Evolutionary conservation across 2,797 vertebrate species (phyloP), one percentile per base, ranked within the genome.

Genomic region (Cacajao melanocephalus): DNA sequence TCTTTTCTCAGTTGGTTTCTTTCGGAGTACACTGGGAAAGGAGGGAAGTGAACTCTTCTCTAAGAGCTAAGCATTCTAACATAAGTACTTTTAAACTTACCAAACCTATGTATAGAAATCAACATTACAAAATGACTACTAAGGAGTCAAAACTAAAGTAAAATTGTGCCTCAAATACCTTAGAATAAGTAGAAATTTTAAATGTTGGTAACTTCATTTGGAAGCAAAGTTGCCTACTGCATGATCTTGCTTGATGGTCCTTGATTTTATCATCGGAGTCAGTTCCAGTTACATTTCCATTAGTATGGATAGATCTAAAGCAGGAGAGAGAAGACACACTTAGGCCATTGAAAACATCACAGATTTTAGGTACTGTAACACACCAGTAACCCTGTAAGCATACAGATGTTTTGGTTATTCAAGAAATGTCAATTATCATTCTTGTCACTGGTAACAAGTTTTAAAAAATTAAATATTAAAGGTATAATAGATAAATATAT

Each of bases 161-260:
- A 92, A 97, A 93, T 33, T 93, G 41, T 94, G 55, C 24, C 55
- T 92, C 72, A 83, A 92, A 94, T 97, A 97, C 96, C 97, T 98
- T 93, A 97, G 79, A 93, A 76, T 81, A 94, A 94, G 96, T 15
- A 97, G 94, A 92, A 97, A 97, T 86, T 96, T 58, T 92, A 93
- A 96, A 92, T 83, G 58, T 90, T 22, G 44, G 73, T 93, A 80
- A 67, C 97, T 97, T 98, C 98, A 97, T 97, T 93, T 96, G 97
- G 94, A 96, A 97, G 87, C 85, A 96, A 96, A 88, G 87, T 82
- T 95, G 97, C 67, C 87, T 96, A 97, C 36, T 90, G 73, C 76
- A 87, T 61, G 85, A 93, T 98, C 96, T 95, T 89, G 94, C 85
- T 73, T 91, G 96, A 96, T 94, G 96, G 90, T 97, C 64, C 90